A percentile compares a stretch with the other conserved stretches of the same genome.
These are phyloP conservation scores for Equus quagga DNA, from an alignment of 2,113 vertebrate genomes.

Conservation along the genomic window DNA sequence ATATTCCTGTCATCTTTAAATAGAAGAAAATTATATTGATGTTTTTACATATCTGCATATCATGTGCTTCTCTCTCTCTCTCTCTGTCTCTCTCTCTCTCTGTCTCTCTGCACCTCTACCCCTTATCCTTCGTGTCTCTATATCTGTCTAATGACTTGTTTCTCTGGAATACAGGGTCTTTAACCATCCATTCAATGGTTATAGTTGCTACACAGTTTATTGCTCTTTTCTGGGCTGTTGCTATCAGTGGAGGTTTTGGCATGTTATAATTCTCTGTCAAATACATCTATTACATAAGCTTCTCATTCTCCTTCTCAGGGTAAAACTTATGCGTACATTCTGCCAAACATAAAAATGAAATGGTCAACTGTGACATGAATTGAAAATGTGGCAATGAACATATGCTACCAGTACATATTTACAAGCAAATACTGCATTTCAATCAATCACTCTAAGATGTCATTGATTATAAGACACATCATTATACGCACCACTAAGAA, in stretches of 20 bases:
- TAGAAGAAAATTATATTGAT: constrained; percentile 69
- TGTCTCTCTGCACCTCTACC: background rate
- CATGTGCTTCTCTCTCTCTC: background rate
- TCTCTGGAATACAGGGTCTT: background rate
- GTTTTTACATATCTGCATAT: background rate
- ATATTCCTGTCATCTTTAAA: constrained; percentile 68
- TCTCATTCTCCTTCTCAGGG: constrained; percentile 28
- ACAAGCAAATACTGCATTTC: background rate
- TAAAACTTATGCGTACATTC: background rate
- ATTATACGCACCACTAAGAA: background rate
- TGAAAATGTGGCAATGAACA: constrained; percentile 15
- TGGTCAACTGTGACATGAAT: constrained; percentile 33
- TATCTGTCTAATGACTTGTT: background rate
- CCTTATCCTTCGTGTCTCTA: background rate
- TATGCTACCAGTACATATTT: background rate
- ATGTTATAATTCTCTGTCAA: background rate
- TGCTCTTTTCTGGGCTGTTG: constrained; percentile 14
- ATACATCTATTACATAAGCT: background rate
- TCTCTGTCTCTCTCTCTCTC: background rate
- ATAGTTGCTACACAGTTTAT: background rate
- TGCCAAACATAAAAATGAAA: constrained; percentile 58
- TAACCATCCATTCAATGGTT: background rate
- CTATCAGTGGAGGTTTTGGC: background rate
- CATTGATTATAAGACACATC: background rate
- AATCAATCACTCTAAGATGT: background rate